A percentile compares a stretch with the other conserved stretches of the same genome.
These are phyloP conservation scores for Python bivittatus DNA, from an alignment of 2,113 vertebrate genomes.

Conservation along the genomic window DNA sequence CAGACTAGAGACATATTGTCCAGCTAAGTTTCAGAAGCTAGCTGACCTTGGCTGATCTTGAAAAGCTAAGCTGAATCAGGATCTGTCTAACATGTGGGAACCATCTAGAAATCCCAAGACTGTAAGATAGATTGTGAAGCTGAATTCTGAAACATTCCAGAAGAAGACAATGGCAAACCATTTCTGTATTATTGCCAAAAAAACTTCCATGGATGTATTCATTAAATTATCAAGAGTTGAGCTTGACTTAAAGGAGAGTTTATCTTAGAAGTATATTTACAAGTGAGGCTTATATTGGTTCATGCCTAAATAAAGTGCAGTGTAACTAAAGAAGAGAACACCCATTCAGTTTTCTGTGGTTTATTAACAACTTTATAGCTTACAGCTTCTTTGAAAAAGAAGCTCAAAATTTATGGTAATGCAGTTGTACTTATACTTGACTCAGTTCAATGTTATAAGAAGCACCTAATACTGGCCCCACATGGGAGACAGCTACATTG, in stretches of 20 bases:
- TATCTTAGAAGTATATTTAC: not conserved
- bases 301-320: not conserved
- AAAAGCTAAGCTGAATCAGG: not conserved
- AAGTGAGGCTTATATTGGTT: not conserved
- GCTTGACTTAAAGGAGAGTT: not conserved
- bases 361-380: not conserved
- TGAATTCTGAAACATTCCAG: not conserved
- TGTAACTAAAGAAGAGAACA: not conserved
- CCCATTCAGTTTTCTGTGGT: not conserved
- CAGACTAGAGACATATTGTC: not conserved
- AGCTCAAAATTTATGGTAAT: not conserved
- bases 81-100: not conserved
- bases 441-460: not conserved
- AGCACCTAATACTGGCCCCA: not conserved
- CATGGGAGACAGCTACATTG: not conserved
- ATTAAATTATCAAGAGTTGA: not conserved
- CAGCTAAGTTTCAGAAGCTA: not conserved
- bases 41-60: not conserved
- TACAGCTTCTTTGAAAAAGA: not conserved
- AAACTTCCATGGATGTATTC: not conserved
- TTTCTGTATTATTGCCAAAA: not conserved
- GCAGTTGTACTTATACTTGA: not conserved
- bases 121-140: not conserved
- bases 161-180: not conserved
- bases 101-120: not conserved